Evolutionary conservation across 2,888 invertebrate species (phyloP).

Genomic region (Tetrapedia diversipes): DNA sequence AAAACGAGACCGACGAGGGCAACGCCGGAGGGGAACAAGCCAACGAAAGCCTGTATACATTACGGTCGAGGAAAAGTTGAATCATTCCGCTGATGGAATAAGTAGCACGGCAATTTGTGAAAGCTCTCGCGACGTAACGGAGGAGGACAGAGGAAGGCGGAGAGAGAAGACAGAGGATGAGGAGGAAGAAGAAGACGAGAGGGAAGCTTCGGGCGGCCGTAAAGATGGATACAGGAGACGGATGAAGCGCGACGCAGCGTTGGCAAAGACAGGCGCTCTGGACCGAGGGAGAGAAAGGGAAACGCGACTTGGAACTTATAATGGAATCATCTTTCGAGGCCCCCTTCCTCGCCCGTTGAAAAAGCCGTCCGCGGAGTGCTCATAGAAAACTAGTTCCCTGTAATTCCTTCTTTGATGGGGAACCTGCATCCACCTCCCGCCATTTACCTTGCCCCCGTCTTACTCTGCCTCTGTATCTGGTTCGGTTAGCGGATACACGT

Average conservation of each 20-base stretch:
- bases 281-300: slow-evolving; percentile 27
- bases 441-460: slow-evolving; percentile 17
- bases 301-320: slow-evolving; percentile 72
- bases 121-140: slow-evolving; percentile 35
- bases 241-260: background rate
- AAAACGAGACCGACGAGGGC: background rate
- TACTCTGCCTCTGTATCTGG: too few relatives aligned
- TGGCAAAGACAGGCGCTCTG: slow-evolving; percentile 11
- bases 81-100: slow-evolving; percentile 62
- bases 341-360: slow-evolving; percentile 68
- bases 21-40: background rate
- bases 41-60: background rate
- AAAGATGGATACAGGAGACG: slow-evolving; percentile 25
- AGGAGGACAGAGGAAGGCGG: background rate
- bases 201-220: too few relatives aligned
- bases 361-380: slow-evolving; percentile 60
- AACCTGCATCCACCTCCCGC: slow-evolving; percentile 33
- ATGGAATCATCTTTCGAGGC: slow-evolving; percentile 77
- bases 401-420: slow-evolving; percentile 68
- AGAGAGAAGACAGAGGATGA: background rate
- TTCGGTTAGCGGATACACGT: slow-evolving; percentile 32
- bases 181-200: too few relatives aligned
- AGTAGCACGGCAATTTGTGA: slow-evolving; percentile 61
- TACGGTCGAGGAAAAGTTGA: slow-evolving; percentile 48
- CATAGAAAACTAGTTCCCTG: slow-evolving; percentile 70